Percentiles rank a stretch among this genome's conserved stretches.
Conservation (phyloP, 2,797 vertebrate species). For the Mustela erminea region DNA sequence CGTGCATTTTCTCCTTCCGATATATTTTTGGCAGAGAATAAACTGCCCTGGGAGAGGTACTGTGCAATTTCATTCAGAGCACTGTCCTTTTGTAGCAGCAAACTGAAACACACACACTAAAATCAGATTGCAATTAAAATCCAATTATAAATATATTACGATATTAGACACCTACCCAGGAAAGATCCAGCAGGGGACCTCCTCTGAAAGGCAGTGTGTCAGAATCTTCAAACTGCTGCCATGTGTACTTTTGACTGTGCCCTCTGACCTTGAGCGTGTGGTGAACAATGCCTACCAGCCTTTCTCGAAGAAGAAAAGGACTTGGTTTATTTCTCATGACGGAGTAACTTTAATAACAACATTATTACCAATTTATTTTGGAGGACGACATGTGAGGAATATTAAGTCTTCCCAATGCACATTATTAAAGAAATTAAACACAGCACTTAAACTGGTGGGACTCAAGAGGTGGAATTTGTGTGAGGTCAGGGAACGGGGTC, state of each 20-base stretch:
- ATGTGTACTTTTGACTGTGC: constrained; percentile 52
- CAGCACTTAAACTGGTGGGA: not conserved
- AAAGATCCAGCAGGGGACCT: constrained; percentile 66
- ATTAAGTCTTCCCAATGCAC: constrained; percentile 65
- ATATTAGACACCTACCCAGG: constrained; percentile 70
- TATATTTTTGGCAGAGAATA: constrained; percentile 73
- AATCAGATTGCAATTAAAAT: constrained; percentile 80
- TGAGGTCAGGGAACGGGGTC: not conserved
- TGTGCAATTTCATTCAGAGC: constrained; percentile 65
- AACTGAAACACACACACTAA: constrained; percentile 68
- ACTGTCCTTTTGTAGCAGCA: constrained; percentile 63
- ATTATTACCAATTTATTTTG: constrained; percentile 67
- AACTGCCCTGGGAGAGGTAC: constrained; percentile 38
- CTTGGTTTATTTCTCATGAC: constrained; percentile 61
- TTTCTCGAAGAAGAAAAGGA: constrained; percentile 59
- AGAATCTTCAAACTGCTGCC: constrained; percentile 64
- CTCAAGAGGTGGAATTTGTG: constrained; percentile 4
- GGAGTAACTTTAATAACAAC: constrained; percentile 69
- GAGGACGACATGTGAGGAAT: constrained; percentile 69
- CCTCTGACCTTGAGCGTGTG: constrained; percentile 68
- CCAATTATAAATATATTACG: constrained; percentile 80
- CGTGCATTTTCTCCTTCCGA: constrained; percentile 74
- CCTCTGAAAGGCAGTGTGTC: constrained; percentile 76
- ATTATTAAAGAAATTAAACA: constrained; percentile 80
- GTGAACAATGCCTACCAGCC: constrained; percentile 56